Percentiles rank a stretch among this genome's conserved stretches.
phyloP scores from a whole-genome alignment of 2,113 vertebrate genomes.

The Probosciger aterrimus region DNA sequence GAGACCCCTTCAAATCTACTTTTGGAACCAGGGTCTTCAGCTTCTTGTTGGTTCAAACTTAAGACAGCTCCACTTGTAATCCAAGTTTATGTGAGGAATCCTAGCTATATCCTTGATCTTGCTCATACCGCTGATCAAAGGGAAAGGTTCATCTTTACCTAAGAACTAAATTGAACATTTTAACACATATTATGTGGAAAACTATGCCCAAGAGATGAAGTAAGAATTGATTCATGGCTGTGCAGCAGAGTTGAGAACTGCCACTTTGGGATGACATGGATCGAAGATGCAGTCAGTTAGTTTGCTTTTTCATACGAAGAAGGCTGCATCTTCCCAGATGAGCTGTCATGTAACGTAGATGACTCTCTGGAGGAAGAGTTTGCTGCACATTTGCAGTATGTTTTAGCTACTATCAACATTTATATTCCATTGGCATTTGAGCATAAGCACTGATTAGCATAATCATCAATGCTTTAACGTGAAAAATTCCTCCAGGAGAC shows the following conservation, averaged over 20 bases:
- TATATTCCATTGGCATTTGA: constrained; percentile 53
- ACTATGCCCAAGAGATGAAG: not conserved
- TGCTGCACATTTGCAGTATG: constrained; percentile 16
- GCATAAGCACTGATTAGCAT: constrained; percentile 45
- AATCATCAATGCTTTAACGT: constrained; percentile 41
- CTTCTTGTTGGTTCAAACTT: not conserved
- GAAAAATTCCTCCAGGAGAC: constrained; percentile 37
- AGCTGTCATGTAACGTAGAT: not conserved
- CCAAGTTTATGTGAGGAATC: not conserved
- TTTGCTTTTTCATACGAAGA: not conserved
- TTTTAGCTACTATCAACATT: constrained; percentile 55
- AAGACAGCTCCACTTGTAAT: not conserved
- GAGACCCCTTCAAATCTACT: not conserved
- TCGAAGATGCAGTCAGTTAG: not conserved
- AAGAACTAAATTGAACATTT: not conserved
- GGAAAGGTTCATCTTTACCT: not conserved
- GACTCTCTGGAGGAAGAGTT: constrained; percentile 23
- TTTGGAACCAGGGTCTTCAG: not conserved
- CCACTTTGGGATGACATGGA: not conserved
- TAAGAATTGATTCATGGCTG: not conserved
- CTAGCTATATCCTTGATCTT: not conserved
- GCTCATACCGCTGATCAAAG: not conserved
- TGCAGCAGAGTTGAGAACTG: not conserved
- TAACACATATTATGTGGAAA: not conserved
- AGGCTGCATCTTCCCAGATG: not conserved